phyloP scores from a whole-genome alignment of 2,113 vertebrate genomes.

The Poeciliopsis occidentalis region DNA sequence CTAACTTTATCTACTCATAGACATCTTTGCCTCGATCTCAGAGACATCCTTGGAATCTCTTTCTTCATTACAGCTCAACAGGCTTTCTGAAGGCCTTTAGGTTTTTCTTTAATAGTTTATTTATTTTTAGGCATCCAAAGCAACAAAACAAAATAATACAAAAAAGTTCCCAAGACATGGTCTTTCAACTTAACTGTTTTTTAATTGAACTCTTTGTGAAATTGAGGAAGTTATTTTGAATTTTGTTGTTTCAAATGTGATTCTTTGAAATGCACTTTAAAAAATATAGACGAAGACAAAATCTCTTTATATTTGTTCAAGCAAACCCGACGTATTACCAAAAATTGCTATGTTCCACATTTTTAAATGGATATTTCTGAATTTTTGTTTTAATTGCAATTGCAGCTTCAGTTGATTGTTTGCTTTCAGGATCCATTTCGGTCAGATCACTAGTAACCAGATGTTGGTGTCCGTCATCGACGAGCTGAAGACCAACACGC shows the following conservation, averaged over 20 bases:
- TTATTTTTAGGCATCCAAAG: background rate
- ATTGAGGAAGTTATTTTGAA: too few species aligned
- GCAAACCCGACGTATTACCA: too few species aligned
- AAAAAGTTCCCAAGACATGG: too few species aligned
- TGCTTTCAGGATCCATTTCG: slow-evolving; percentile 90
- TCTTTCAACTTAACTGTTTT: too few species aligned
- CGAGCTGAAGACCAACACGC: slow-evolving; percentile 87
- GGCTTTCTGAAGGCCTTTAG: background rate
- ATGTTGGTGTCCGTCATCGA: slow-evolving; percentile 92
- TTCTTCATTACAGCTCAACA: background rate
- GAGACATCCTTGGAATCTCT: background rate
- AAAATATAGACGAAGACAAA: too few species aligned
- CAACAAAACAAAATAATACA: too few species aligned
- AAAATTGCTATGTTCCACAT: too few species aligned
- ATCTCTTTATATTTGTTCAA: too few species aligned
- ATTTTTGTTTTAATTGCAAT: background rate
- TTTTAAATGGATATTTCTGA: too few species aligned
- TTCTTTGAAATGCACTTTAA: too few species aligned
- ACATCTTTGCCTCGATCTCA: background rate
- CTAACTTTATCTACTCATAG: background rate
- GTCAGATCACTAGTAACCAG: slow-evolving; percentile 93
- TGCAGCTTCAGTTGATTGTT: background rate
- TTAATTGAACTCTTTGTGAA: too few species aligned
- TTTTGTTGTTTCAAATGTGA: too few species aligned
- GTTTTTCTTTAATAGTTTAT: background rate